Evolutionary conservation across 2,888 invertebrate genomes (phyloP).

Genomic region (Hermaeophaga mercurialis): DNA sequence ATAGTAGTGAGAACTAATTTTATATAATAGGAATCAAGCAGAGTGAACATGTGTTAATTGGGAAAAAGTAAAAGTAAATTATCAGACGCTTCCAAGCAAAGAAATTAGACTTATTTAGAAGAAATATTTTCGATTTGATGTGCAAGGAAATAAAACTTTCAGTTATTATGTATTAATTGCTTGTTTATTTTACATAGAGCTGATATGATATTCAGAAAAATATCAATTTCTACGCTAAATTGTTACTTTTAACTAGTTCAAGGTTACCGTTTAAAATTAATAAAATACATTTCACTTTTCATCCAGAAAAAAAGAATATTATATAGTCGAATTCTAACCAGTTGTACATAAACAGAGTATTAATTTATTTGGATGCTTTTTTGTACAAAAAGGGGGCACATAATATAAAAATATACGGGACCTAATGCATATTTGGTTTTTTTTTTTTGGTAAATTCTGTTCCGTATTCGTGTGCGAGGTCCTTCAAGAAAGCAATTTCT

Average conservation of each 20-base stretch:
- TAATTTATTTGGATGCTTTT: no score
- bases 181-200: not conserved
- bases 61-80: slow-evolving; percentile 19
- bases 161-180: slow-evolving; percentile 10
- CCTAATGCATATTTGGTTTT: no score
- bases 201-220: not conserved
- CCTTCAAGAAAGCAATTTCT: no score
- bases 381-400: no score
- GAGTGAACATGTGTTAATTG: slow-evolving; percentile 12
- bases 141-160: slow-evolving; percentile 13
- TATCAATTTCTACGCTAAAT: not conserved
- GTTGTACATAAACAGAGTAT: no score
- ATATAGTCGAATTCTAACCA: no score
- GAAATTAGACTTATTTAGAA: slow-evolving; percentile 12
- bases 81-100: slow-evolving; percentile 7
- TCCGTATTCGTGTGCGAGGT: no score
- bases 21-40: slow-evolving; percentile 1
- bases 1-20: not conserved
- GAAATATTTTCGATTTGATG: slow-evolving; percentile 3
- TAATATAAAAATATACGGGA: no score
- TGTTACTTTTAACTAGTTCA: not conserved
- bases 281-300: no score
- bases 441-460: no score
- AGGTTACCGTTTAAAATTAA: no score
- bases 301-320: no score